These are phyloP conservation scores for Yponomeuta malinellus DNA, from an alignment of 2,888 invertebrate species.

Conservation along the genomic window DNA sequence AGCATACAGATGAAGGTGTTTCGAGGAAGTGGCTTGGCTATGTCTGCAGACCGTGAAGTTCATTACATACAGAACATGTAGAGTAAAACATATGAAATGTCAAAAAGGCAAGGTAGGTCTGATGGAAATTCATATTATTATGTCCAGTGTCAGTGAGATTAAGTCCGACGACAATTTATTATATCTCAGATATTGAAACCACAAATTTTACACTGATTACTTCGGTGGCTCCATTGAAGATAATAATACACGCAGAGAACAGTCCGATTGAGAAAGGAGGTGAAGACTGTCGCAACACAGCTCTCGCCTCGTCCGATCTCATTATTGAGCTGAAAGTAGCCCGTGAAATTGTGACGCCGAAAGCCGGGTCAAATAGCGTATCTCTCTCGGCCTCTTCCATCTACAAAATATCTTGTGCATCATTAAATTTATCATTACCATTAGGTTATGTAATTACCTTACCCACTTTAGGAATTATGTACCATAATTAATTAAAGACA, in stretches of 20 bases:
- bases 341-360: conserved; percentile 54
- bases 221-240: conserved; percentile 1
- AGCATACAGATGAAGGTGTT: conserved; percentile 10
- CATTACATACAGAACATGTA: not conserved
- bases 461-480: not conserved
- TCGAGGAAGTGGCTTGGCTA: conserved; percentile 18
- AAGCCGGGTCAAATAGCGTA: conserved; percentile 46
- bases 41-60: conserved; percentile 9
- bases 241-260: conserved; percentile 16
- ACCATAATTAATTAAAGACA: not conserved
- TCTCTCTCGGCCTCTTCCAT: conserved; percentile 22
- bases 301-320: conserved; percentile 33
- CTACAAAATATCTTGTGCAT: conserved; percentile 2
- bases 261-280: conserved; percentile 30
- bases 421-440: not conserved
- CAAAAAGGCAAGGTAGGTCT: not conserved
- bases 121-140: not conserved
- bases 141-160: not conserved
- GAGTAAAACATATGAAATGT: not conserved
- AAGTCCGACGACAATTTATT: not conserved
- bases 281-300: conserved; percentile 37
- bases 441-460: not conserved
- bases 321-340: conserved; percentile 57
- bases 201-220: conserved; percentile 16
- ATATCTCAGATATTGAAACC: not conserved